These are phyloP conservation scores for Pycnomerus fuliginosus DNA, from an alignment of 2,888 invertebrate species.

Conservation along the genomic window DNA sequence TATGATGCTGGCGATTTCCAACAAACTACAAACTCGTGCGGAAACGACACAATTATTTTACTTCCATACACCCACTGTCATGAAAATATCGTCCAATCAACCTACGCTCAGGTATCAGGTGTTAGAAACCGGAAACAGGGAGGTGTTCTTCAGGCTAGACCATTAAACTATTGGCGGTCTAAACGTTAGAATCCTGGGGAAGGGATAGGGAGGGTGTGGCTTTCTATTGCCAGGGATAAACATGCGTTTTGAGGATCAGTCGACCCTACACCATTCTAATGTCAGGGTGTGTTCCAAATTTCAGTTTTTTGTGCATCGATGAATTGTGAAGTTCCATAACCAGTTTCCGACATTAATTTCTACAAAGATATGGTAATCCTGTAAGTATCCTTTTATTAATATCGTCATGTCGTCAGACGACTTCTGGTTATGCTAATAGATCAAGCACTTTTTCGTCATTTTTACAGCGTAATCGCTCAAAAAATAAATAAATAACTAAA, in stretches of 20 bases:
- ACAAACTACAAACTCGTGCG: too few species aligned
- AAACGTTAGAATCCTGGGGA: slow-evolving; percentile 31
- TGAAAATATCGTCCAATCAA: slow-evolving; percentile 33
- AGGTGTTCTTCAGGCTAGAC: slow-evolving; percentile 26
- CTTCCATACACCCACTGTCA: slow-evolving; percentile 17
- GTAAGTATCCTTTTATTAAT: slow-evolving; percentile 44
- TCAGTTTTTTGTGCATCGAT: slow-evolving; percentile 3
- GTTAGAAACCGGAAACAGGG: slow-evolving; percentile 43
- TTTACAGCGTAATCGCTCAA: too few species aligned
- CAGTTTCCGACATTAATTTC: slow-evolving; percentile 25
- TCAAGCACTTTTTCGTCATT: too few species aligned
- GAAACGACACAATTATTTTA: too few species aligned
- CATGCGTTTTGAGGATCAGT: slow-evolving; percentile 36
- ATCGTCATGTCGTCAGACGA: background rate
- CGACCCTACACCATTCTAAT: slow-evolving; percentile 37
- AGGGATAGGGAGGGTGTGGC: slow-evolving; percentile 42
- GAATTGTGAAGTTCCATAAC: slow-evolving; percentile 11
- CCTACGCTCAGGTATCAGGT: slow-evolving; percentile 41
- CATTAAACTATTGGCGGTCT: slow-evolving; percentile 35
- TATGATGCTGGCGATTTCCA: too few species aligned
- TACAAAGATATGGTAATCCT: slow-evolving; percentile 52
- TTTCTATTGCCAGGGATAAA: slow-evolving; percentile 32
- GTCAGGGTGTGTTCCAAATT: slow-evolving; percentile 34
- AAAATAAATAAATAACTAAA: too few species aligned
- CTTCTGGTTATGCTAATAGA: slow-evolving; percentile 4